Conservation (phyloP, 2,113 vertebrate species). For the Mus spicilegus region DNA sequence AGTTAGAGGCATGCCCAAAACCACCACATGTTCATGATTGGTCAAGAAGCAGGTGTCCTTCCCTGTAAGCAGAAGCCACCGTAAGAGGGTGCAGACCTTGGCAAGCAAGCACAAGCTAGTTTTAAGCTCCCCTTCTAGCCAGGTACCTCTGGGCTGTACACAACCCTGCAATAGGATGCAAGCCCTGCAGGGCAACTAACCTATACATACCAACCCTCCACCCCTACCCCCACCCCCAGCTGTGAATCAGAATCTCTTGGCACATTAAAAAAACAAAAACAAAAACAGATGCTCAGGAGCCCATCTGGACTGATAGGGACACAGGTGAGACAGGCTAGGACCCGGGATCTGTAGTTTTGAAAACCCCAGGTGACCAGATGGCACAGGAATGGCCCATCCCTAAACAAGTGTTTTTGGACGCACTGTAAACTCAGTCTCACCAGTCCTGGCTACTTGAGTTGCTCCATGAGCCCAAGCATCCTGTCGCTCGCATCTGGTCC, state of each 20-base stretch:
- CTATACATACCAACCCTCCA: neutral
- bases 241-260: slow-evolving; percentile 5
- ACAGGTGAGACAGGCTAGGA: neutral
- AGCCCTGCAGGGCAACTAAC: neutral
- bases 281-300: neutral
- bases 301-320: neutral
- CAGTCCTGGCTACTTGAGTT: neutral
- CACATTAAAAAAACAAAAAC: neutral
- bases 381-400: neutral
- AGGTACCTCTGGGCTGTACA: neutral
- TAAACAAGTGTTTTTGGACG: neutral
- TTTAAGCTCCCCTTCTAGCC: neutral
- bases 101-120: neutral
- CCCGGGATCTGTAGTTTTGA: slow-evolving; percentile 21
- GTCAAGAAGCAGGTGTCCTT: slow-evolving; percentile 5
- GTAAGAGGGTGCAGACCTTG: neutral
- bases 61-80: slow-evolving; percentile 14
- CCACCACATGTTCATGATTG: neutral
- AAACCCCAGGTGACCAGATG: neutral
- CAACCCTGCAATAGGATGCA: neutral
- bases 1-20: neutral
- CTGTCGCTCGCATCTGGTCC: neutral
- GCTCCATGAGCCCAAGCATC: neutral
- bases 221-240: neutral
- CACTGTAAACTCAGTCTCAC: neutral